Percentiles rank a stretch among this genome's conserved stretches.
These are phyloP conservation scores for Hippasteria phrygiana DNA, from an alignment of 53 echinoderm and acorn worm genomes.

Conservation along the genomic window DNA sequence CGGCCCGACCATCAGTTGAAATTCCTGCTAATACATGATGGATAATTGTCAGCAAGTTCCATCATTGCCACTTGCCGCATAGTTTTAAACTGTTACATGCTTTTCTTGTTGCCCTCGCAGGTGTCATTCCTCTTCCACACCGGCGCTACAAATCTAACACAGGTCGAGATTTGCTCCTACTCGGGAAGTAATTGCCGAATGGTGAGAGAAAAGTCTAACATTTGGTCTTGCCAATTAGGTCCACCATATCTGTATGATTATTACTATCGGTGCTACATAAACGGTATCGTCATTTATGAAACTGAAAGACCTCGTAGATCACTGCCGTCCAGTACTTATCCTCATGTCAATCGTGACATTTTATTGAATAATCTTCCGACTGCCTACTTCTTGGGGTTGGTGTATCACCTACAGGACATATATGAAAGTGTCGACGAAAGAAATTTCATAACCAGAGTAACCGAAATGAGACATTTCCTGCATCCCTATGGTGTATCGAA, in stretches of 20 bases:
- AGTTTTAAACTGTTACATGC: too few relatives aligned
- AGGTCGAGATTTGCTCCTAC: too few relatives aligned
- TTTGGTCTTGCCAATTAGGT: neutral
- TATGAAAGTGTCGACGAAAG: neutral
- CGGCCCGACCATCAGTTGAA: too few relatives aligned
- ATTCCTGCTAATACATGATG: too few relatives aligned
- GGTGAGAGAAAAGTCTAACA: neutral
- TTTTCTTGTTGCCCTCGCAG: too few relatives aligned
- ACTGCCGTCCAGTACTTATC: neutral
- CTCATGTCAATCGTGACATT: conserved; percentile 27
- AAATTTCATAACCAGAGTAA: neutral
- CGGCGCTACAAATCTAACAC: too few relatives aligned
- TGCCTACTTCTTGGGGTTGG: conserved; percentile 10
- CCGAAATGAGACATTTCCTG: neutral
- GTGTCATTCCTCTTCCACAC: too few relatives aligned
- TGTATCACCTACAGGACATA: conserved; percentile 19
- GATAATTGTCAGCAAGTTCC: too few relatives aligned
- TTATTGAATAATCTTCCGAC: conserved; percentile 18
- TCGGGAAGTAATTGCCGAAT: too few relatives aligned
- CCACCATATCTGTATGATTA: neutral
- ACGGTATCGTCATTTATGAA: neutral
- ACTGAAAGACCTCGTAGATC: neutral
- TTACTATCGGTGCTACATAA: neutral
- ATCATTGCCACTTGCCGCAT: too few relatives aligned
- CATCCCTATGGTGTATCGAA: neutral